phyloP scores from a whole-genome alignment of 1,140 invertebrate species.

The Pectinophora gossypiella region DNA sequence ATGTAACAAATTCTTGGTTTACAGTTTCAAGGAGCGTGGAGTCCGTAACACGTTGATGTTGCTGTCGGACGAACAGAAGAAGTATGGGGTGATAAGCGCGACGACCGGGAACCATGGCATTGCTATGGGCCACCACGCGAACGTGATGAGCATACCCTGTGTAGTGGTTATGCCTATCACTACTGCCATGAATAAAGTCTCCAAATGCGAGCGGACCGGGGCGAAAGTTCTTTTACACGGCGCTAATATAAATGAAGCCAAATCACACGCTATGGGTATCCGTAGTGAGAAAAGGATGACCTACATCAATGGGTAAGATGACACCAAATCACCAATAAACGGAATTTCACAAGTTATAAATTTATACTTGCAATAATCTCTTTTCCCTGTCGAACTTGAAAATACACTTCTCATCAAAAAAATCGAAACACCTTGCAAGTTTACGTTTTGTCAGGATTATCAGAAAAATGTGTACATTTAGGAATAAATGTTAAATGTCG shows the following conservation, averaged over 20 bases:
- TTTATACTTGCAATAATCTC: no score
- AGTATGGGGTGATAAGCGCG: slow-evolving; percentile 89
- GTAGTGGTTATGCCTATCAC: slow-evolving; percentile 93
- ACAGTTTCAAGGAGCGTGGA: slow-evolving; percentile 93
- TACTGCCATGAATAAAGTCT: slow-evolving; percentile 91
- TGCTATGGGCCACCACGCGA: slow-evolving; percentile 89
- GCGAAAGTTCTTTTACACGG: slow-evolving; percentile 89
- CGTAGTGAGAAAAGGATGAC: slow-evolving; percentile 80
- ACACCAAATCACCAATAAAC: no score
- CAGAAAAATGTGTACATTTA: no score
- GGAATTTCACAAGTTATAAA: no score
- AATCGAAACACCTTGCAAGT: no score
- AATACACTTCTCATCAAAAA: no score
- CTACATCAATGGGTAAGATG: slow-evolving; percentile 89
- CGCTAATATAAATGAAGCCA: slow-evolving; percentile 87
- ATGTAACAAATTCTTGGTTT: not conserved
- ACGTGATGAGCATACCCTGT: slow-evolving; percentile 85
- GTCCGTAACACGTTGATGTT: slow-evolving; percentile 87
- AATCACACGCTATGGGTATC: slow-evolving; percentile 82
- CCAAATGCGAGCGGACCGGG: slow-evolving; percentile 85
- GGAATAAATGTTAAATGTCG: no score
- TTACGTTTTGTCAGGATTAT: no score
- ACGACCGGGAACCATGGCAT: slow-evolving; percentile 92
- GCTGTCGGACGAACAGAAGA: slow-evolving; percentile 82
- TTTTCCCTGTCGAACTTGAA: no score